phyloP scores from a whole-genome alignment of 2,888 invertebrate species.

The Nycteola revayana region DNA sequence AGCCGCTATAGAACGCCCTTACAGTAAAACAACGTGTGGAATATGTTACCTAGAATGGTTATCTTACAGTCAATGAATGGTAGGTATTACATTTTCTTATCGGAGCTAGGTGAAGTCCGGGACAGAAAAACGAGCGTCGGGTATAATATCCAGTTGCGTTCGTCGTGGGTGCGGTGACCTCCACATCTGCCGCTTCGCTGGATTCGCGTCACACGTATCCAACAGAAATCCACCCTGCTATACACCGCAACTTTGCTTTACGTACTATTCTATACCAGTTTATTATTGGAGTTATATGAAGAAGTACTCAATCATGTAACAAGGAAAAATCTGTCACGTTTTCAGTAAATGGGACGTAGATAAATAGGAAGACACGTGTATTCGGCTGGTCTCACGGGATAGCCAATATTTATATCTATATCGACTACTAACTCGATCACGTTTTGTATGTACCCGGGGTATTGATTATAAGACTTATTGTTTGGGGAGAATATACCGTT shows the following conservation, averaged over 20 bases:
- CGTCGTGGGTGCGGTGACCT: conserved; percentile 67
- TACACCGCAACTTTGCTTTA: conserved; percentile 30
- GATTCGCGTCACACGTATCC: conserved; percentile 55
- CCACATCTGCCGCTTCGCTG: conserved; percentile 60
- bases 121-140: conserved; percentile 58
- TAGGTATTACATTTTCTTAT: conserved; percentile 40
- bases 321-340: conserved; percentile 31
- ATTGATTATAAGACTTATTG: too few species aligned
- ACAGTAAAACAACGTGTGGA: conserved; percentile 6
- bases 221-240: conserved; percentile 47
- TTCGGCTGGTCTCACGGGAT: background rate
- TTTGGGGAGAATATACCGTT: too few species aligned
- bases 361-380: conserved; percentile 23
- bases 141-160: conserved; percentile 63
- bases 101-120: conserved; percentile 35
- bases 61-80: conserved; percentile 28
- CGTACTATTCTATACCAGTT: conserved; percentile 4
- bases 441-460: too few species aligned
- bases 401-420: too few species aligned
- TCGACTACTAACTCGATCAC: conserved; percentile 3
- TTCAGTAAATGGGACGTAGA: conserved; percentile 26
- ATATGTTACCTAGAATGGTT: conserved; percentile 28
- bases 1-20: conserved; percentile 23
- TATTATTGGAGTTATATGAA: too few species aligned
- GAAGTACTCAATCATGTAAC: conserved; percentile 3